A percentile compares a stretch with the other conserved stretches of the same genome.
These are phyloP conservation scores for Nomada ruficornis DNA, from an alignment of 2,888 invertebrate species.

Conservation along the genomic window DNA sequence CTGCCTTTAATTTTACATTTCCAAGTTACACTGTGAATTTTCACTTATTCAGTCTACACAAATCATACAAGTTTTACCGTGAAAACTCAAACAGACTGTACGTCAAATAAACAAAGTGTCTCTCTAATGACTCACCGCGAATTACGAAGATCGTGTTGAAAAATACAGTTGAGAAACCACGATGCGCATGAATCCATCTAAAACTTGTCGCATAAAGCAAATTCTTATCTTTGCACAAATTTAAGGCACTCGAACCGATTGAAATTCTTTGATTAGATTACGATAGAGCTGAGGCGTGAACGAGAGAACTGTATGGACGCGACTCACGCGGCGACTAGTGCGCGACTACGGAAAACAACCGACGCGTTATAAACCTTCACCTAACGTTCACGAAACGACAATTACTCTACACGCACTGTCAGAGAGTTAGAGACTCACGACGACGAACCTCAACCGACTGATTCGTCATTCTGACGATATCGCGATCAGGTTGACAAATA, in stretches of 20 bases:
- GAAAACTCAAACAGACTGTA: too few species aligned
- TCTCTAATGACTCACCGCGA: conserved; percentile 22
- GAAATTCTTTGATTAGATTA: conserved; percentile 20
- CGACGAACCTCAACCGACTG: background rate
- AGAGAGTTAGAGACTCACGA: background rate
- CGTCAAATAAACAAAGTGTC: background rate
- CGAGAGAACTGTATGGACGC: conserved; percentile 22
- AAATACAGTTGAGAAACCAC: background rate
- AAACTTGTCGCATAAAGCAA: background rate
- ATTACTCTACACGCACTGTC: conserved; percentile 25
- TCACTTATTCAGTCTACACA: too few species aligned
- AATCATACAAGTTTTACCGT: too few species aligned
- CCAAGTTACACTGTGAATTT: too few species aligned
- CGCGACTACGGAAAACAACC: conserved; percentile 56
- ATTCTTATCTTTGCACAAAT: background rate
- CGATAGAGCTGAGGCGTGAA: conserved; percentile 6
- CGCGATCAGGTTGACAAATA: background rate
- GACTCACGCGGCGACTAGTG: conserved; percentile 46
- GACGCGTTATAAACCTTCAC: conserved; percentile 33
- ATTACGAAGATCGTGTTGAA: conserved; percentile 1
- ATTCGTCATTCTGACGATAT: conserved; percentile 1
- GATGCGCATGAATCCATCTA: background rate
- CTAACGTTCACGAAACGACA: conserved; percentile 19
- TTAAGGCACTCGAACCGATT: conserved; percentile 22
- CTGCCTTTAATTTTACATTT: too few species aligned